These are phyloP conservation scores for Sebastes trivittatus DNA, from an alignment of 2,797 vertebrate genomes.

Conservation along the genomic window DNA sequence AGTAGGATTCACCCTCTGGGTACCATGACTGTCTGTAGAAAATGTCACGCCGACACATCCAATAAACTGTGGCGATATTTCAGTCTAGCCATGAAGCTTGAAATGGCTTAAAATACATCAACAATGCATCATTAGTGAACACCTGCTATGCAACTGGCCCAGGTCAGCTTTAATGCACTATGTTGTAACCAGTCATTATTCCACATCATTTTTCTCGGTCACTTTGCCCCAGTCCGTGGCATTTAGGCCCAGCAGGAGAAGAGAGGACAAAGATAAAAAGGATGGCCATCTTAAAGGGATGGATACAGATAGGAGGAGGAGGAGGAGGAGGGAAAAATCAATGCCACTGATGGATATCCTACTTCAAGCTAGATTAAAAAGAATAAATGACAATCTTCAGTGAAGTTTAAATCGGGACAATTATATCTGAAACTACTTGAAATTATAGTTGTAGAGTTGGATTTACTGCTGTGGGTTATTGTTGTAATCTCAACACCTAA, in stretches of 20 bases:
- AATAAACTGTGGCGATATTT: neutral
- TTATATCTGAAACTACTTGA: neutral
- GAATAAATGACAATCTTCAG: neutral
- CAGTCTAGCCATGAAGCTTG: neutral
- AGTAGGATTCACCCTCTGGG: too few species aligned
- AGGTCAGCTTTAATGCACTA: neutral
- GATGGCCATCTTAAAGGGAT: neutral
- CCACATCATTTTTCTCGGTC: neutral
- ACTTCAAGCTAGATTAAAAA: neutral
- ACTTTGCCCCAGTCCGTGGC: neutral
- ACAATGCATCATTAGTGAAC: neutral
- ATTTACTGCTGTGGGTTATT: neutral
- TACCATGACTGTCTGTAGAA: neutral
- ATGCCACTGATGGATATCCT: neutral
- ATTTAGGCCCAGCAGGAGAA: slow-evolving; percentile 7
- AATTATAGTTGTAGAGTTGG: neutral
- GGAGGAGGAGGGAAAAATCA: neutral
- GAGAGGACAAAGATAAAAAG: neutral
- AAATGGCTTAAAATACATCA: neutral
- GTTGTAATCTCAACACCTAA: neutral
- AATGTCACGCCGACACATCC: neutral
- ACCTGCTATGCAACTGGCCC: neutral
- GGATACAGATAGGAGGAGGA: neutral
- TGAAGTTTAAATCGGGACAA: neutral
- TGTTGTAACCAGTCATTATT: neutral